Conservation (phyloP, 92 coral and sea anemone genomes). For the Micromussa lordhowensis region DNA sequence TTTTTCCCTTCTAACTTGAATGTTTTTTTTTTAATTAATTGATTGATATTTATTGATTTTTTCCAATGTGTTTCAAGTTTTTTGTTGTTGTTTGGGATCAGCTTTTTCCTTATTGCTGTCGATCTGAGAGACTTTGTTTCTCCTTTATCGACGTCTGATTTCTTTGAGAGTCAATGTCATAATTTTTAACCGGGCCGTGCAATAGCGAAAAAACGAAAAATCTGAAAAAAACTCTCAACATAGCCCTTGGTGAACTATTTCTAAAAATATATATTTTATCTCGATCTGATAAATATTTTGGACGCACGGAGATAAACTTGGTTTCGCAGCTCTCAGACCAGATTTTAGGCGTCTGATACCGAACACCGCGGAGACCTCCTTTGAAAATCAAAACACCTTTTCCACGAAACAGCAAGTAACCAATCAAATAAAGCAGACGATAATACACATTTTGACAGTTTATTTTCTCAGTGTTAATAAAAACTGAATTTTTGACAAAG, state of each 20-base stretch:
- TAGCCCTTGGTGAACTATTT: slow-evolving; percentile 2
- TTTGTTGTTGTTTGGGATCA: too few relatives aligned
- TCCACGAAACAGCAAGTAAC: background rate
- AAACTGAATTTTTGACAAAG: background rate
- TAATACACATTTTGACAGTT: background rate
- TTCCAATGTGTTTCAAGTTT: too few relatives aligned
- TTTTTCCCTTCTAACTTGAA: too few relatives aligned
- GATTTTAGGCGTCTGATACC: background rate
- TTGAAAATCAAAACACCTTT: background rate
- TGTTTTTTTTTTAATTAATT: too few relatives aligned
- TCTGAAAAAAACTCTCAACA: background rate
- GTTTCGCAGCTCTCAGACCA: slow-evolving; percentile 25
- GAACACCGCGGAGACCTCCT: background rate
- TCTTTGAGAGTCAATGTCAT: background rate
- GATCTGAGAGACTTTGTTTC: too few relatives aligned
- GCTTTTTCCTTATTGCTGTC: too few relatives aligned
- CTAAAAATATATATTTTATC: background rate
- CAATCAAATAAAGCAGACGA: background rate
- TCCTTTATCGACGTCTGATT: too few relatives aligned
- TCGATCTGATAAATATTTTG: slow-evolving; percentile 9
- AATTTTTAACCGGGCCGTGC: background rate
- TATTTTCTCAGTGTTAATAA: background rate
- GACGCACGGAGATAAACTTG: slow-evolving; percentile 8
- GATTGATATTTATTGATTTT: too few relatives aligned
- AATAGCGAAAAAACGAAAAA: background rate